Base-by-base conservation (phyloP, 2,888 invertebrate species). In the Diarsia dahlii region DNA sequence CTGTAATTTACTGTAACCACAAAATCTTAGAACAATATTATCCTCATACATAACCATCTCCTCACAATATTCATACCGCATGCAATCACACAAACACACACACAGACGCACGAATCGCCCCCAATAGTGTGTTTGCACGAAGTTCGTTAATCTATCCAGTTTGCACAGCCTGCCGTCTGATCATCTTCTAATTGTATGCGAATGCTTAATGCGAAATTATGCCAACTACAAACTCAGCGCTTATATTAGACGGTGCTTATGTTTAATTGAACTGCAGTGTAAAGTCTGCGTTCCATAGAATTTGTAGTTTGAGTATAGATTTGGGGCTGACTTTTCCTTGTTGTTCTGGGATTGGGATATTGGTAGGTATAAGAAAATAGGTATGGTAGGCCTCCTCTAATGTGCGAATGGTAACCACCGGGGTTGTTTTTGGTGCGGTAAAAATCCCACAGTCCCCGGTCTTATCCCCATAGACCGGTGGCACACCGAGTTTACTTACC, bases 121-220 rank as follows among this genome's bases (percentile, higher is more conserved):
- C 78, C 88, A 80, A 89, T 83, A 80, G 74, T 70, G 34, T 91
- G 87, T 93, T 92, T 90, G 89, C 86, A 80, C 89, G 85, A 88
- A 89, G 87, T 91, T 92, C 87, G 89, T 90, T 93, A 92, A 92
- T 90, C 90, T 89, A 84, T 79, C 86, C 72, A 76, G 90, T 91
- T 91, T 88, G 86, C 89, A 68, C 75, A 91, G 90, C 82, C 83
- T 80, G 82, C 65, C 75, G 85, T 65, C 88, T 91, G 91, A 93
- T 93, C 92, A 90, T 90, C 90, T 89, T 87, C 87, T 92, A 93
- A 93, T 93, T 89, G 91, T 91, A 93, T 93, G 93, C 93, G 93
- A 91, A 92, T 92, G 84, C 85, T 86, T 90, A 91, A 92, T 91
- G 88, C 90, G 80, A 88, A 84, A 86, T 87, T 87, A 88, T 86